Percentiles rank a stretch among this genome's conserved stretches.
These are phyloP conservation scores for Aspidoscelis tigris DNA, from an alignment of 2,113 vertebrate genomes.

Conservation along the genomic window DNA sequence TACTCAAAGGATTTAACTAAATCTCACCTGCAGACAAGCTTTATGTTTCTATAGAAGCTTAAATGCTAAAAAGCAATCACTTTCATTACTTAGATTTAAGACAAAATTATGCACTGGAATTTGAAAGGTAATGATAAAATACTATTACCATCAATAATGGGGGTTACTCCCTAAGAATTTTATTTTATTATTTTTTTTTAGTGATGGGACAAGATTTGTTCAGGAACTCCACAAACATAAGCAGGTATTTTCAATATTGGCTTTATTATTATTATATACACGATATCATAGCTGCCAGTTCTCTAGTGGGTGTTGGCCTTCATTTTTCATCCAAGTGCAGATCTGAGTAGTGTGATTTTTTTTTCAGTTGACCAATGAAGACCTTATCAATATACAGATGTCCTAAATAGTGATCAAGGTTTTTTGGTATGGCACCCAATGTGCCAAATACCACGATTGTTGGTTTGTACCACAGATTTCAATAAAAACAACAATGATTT, in stretches of 20 bases:
- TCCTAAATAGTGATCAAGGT: too few species aligned
- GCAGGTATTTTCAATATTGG: background rate
- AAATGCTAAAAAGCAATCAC: conserved; percentile 69
- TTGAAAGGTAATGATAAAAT: conserved; percentile 58
- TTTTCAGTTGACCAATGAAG: too few species aligned
- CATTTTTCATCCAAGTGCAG: too few species aligned
- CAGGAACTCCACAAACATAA: conserved; percentile 39
- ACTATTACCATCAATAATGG: conserved; percentile 47
- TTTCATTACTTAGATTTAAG: conserved; percentile 75
- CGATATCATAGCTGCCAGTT: too few species aligned
- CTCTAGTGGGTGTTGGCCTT: too few species aligned
- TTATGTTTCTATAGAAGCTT: conserved; percentile 63
- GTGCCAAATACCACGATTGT: too few species aligned
- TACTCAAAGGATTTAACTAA: conserved; percentile 77
- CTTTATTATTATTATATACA: background rate
- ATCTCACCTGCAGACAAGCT: conserved; percentile 75
- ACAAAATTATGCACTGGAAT: conserved; percentile 61
- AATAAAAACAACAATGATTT: conserved; percentile 1
- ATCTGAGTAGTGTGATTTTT: too few species aligned
- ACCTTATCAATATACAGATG: too few species aligned
- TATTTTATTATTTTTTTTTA: background rate
- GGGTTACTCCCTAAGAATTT: conserved; percentile 48
- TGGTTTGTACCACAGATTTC: too few species aligned
- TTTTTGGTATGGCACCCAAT: too few species aligned
- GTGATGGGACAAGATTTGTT: conserved; percentile 42